These are phyloP conservation scores for Capreolus pygargus DNA, from an alignment of 2,113 vertebrate genomes.

Conservation along the genomic window DNA sequence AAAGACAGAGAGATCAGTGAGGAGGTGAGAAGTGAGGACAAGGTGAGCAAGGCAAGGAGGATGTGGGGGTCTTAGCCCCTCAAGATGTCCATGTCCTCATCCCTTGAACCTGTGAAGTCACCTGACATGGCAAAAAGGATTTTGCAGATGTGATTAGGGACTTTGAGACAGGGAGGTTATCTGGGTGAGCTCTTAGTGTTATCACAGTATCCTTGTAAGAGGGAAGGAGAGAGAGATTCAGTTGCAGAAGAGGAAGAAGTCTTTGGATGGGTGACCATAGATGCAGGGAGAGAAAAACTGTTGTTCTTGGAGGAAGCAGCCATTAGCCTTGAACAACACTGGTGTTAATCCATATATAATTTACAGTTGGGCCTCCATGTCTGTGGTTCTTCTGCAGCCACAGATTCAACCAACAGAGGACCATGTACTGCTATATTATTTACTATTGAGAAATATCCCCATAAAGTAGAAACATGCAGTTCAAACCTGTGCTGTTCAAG, in stretches of 20 bases:
- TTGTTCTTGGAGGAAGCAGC: neutral
- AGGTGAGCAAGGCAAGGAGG: neutral
- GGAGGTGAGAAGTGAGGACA: neutral
- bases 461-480: neutral
- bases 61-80: too few relatives aligned
- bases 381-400: neutral
- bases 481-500: neutral
- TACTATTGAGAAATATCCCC: neutral
- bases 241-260: neutral
- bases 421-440: neutral
- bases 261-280: neutral
- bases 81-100: neutral
- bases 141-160: neutral
- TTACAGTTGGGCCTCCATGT: neutral
- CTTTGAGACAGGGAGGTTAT: neutral
- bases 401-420: neutral
- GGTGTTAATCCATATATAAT: neutral
- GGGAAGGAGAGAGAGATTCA: neutral
- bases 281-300: neutral
- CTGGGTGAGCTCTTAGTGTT: neutral
- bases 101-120: neutral
- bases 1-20: neutral
- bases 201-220: neutral
- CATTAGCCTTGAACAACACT: neutral
- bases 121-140: neutral